These are phyloP conservation scores for Sciaenops ocellatus DNA, from an alignment of 2,797 vertebrate genomes.

Conservation along the genomic window DNA sequence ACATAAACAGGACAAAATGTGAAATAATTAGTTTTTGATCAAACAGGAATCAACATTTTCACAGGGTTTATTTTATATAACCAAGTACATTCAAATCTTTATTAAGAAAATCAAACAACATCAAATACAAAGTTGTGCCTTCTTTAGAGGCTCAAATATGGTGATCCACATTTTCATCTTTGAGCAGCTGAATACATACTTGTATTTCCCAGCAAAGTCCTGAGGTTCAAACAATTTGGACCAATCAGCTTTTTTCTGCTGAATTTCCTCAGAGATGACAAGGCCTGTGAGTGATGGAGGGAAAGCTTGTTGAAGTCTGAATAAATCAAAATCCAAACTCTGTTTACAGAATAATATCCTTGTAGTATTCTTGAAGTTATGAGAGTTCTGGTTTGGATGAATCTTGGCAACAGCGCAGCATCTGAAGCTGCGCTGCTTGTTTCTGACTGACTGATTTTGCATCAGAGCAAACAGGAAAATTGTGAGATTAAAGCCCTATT, in stretches of 20 bases:
- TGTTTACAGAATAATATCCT: too few species aligned
- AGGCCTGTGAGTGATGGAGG: conserved; percentile 85
- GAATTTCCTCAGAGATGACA: conserved; percentile 92
- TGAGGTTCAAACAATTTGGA: conserved; percentile 97
- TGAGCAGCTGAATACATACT: conserved; percentile 94
- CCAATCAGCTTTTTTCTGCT: conserved; percentile 94
- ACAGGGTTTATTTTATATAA: conserved; percentile 48
- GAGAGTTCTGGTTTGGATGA: too few species aligned
- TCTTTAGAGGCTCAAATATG: conserved; percentile 49
- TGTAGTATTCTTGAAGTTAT: too few species aligned
- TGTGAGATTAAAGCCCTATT: too few species aligned
- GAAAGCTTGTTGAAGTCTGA: conserved; percentile 54
- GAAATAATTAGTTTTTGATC: conserved; percentile 76
- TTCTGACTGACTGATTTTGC: too few species aligned
- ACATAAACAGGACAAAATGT: conserved; percentile 66
- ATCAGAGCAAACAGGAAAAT: background rate
- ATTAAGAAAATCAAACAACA: conserved; percentile 47
- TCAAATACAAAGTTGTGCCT: conserved; percentile 6
- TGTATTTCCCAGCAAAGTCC: conserved; percentile 97
- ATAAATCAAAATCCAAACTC: background rate
- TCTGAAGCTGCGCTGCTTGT: too few species aligned
- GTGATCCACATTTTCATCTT: conserved; percentile 72
- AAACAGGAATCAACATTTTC: conserved; percentile 42
- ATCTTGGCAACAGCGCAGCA: too few species aligned
- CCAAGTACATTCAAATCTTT: conserved; percentile 66